These are phyloP conservation scores for Pelochelys cantorii DNA, from an alignment of 2,797 vertebrate species.

Conservation along the genomic window DNA sequence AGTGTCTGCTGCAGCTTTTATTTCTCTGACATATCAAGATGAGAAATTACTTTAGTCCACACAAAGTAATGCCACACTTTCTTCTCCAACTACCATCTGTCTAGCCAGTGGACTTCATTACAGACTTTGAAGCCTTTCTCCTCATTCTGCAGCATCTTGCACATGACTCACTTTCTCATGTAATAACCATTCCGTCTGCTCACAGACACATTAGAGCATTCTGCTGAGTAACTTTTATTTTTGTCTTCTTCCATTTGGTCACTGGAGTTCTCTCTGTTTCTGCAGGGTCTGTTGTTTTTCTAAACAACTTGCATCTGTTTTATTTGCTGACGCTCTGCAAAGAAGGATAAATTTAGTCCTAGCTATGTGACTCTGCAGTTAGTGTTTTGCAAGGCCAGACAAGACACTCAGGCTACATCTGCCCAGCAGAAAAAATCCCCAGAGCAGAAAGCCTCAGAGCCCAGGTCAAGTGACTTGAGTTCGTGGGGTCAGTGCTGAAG, in stretches of 20 bases:
- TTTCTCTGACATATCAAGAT: conserved; percentile 36
- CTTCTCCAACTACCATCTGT: conserved; percentile 40
- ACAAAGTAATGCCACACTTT: conserved; percentile 52
- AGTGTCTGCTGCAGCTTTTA: conserved; percentile 34
- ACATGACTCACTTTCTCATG: conserved; percentile 37
- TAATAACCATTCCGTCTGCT: conserved; percentile 32
- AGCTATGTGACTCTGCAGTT: too few relatives aligned
- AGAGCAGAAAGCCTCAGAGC: too few relatives aligned
- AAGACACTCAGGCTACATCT: not conserved
- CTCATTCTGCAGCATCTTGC: conserved; percentile 19
- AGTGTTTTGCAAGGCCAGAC: not conserved
- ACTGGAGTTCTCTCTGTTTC: not conserved
- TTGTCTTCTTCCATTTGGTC: not conserved
- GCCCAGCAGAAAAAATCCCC: too few relatives aligned
- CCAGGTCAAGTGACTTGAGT: too few relatives aligned
- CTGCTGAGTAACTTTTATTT: not conserved
- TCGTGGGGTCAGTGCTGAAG: too few relatives aligned
- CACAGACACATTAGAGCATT: not conserved
- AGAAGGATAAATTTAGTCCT: too few relatives aligned
- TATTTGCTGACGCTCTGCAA: rapidly evolving
- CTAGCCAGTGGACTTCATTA: conserved; percentile 27
- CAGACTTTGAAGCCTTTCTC: conserved; percentile 39
- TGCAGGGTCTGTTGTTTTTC: not conserved
- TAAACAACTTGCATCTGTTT: not conserved
- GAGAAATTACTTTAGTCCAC: conserved; percentile 46